A percentile compares a stretch with the other conserved stretches of the same genome.
Conservation (phyloP, 2,113 vertebrate genomes). For the Sylvia atricapilla region DNA sequence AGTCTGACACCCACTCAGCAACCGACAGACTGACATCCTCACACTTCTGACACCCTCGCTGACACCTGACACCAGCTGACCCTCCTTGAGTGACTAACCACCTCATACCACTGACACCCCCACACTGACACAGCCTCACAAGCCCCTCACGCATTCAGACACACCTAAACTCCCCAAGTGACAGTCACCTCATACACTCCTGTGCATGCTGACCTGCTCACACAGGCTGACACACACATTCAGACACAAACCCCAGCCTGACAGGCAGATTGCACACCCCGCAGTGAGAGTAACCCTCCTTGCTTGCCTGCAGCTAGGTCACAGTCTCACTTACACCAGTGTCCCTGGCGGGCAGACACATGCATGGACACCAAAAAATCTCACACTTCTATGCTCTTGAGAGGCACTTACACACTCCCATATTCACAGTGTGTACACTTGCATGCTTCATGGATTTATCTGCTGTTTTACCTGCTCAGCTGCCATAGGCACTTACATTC, state of each 20-base stretch:
- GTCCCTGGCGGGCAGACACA: background rate
- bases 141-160: background rate
- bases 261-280: background rate
- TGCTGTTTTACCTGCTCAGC: background rate
- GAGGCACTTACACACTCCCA: background rate
- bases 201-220: background rate
- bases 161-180: background rate
- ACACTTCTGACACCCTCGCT: background rate
- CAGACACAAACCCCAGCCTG: background rate
- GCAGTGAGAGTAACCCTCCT: background rate
- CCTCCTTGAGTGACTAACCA: background rate
- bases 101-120: background rate
- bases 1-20: background rate
- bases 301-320: background rate
- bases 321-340: background rate
- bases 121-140: background rate
- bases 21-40: background rate
- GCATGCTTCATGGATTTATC: background rate
- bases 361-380: background rate
- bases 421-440: accelerated
- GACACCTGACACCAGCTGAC: background rate
- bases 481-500: background rate
- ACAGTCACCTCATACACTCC: background rate
- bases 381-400: background rate
- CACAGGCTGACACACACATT: background rate